phyloP scores from a whole-genome alignment of 2,113 vertebrate genomes.

The Istiophorus platypterus region DNA sequence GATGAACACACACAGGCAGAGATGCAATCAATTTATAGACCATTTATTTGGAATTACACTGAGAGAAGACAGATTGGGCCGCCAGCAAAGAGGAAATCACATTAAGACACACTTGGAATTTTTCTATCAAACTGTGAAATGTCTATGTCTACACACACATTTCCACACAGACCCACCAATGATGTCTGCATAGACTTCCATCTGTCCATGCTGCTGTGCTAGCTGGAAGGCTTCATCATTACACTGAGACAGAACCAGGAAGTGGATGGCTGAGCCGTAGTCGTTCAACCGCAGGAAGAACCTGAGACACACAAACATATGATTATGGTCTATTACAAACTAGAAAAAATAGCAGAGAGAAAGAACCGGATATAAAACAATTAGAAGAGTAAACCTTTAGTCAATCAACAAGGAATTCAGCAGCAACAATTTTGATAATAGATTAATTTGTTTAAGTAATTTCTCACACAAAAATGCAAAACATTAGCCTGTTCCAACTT shows the following conservation, averaged over 20 bases:
- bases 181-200: slow-evolving; percentile 98
- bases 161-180: slow-evolving; percentile 86
- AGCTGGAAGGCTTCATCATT: slow-evolving; percentile 97
- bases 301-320: slow-evolving; percentile 72
- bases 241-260: slow-evolving; percentile 95
- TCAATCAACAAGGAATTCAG: not conserved
- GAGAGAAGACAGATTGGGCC: not conserved
- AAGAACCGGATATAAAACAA: not conserved
- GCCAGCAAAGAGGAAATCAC: not conserved
- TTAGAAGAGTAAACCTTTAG: not conserved
- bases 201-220: slow-evolving; percentile 96
- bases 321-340: not conserved
- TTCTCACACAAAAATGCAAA: no score
- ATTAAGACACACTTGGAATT: not conserved
- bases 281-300: slow-evolving; percentile 95
- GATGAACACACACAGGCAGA: slow-evolving; percentile 39
- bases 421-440: no score
- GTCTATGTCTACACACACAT: not conserved
- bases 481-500: no score
- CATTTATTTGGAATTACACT: not conserved
- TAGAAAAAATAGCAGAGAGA: no score
- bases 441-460: no score
- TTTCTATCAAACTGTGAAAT: not conserved
- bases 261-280: slow-evolving; percentile 97
- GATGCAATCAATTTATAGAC: not conserved